Conservation (phyloP, 2,113 vertebrate species). For the Deroptyus accipitrinus region DNA sequence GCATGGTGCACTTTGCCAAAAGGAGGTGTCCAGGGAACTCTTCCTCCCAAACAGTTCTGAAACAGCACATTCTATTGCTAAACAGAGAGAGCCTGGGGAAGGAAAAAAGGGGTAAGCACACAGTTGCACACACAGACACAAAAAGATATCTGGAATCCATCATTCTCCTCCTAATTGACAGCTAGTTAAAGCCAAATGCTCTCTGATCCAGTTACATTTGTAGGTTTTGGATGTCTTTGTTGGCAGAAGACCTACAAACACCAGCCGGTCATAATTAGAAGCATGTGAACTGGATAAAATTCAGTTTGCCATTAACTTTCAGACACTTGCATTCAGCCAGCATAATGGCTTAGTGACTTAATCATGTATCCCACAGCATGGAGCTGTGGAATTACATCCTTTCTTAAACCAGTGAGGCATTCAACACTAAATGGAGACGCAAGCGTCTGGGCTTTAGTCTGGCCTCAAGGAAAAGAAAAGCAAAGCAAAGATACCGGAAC, state of each 20-base stretch:
- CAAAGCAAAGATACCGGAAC: not conserved
- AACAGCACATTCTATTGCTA: not conserved
- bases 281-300: constrained; percentile 58
- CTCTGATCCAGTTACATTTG: constrained; percentile 66
- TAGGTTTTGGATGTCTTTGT: constrained; percentile 66
- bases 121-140: not conserved
- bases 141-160: constrained; percentile 51
- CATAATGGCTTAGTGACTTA: constrained; percentile 29
- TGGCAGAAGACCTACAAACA: constrained; percentile 71
- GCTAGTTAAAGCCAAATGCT: constrained; percentile 54
- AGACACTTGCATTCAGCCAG: constrained; percentile 33
- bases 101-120: not conserved
- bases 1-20: not conserved
- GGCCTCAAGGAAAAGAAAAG: not conserved
- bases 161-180: constrained; percentile 65
- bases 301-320: constrained; percentile 62
- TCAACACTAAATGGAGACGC: not conserved
- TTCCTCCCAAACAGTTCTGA: not conserved
- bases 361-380: constrained; percentile 8
- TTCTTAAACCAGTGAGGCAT: not conserved
- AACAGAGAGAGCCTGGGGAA: not conserved
- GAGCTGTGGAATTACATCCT: not conserved
- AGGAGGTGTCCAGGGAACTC: not conserved
- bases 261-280: constrained; percentile 67
- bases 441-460: not conserved